Conservation (phyloP, 1,140 invertebrate species). For the Drosophila orena region DNA sequence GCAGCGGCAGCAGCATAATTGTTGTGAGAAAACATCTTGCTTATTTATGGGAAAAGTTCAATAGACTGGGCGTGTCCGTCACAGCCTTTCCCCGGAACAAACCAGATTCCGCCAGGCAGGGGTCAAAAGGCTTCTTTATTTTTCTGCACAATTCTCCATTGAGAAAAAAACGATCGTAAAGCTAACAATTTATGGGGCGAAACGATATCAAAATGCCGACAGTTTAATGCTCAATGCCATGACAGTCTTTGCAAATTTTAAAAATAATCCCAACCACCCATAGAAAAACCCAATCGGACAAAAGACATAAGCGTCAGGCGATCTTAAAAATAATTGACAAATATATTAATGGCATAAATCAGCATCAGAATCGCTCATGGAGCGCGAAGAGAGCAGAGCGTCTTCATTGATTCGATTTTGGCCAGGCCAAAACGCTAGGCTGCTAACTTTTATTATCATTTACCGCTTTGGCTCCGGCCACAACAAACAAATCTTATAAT, state of each 20-base stretch:
- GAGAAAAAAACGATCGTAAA: conserved; percentile 51
- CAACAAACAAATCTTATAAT: conserved; percentile 41
- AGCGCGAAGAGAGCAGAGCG: conserved; percentile 59
- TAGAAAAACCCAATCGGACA: conserved; percentile 44
- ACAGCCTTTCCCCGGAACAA: conserved; percentile 57
- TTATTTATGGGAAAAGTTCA: conserved; percentile 68
- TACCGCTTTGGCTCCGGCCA: conserved; percentile 63
- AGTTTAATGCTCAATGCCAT: conserved; percentile 55
- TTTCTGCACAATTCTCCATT: conserved; percentile 55
- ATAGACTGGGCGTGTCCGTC: conserved; percentile 62
- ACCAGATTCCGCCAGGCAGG: conserved; percentile 38
- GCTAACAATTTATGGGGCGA: conserved; percentile 58
- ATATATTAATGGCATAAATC: conserved; percentile 83
- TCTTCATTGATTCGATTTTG: conserved; percentile 24
- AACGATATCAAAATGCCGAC: conserved; percentile 73
- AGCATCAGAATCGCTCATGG: conserved; percentile 73
- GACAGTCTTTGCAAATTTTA: conserved; percentile 37
- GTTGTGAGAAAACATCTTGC: conserved; percentile 70
- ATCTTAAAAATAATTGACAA: conserved; percentile 80
- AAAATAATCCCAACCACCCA: conserved; percentile 60
- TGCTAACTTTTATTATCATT: conserved; percentile 76
- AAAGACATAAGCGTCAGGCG: conserved; percentile 64
- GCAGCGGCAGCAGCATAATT: conserved; percentile 52
- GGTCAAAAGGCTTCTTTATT: conserved; percentile 61
- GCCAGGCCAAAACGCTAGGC: conserved; percentile 12